These are phyloP conservation scores for Charaxes varanes DNA, from an alignment of 1,140 invertebrate genomes.

Conservation along the genomic window DNA sequence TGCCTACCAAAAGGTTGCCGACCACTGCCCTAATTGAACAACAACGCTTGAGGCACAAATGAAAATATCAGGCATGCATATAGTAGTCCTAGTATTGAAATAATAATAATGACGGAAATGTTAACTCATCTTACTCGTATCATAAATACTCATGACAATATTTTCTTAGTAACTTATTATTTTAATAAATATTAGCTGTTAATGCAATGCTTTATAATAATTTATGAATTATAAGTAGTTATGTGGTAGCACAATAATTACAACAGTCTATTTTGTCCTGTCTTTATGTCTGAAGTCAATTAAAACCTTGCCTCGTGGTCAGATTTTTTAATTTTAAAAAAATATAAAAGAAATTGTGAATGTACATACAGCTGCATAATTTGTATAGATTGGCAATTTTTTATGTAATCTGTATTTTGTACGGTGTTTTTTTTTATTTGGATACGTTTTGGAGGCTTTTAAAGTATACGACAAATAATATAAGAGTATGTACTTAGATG, in stretches of 20 bases:
- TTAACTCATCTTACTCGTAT: background rate
- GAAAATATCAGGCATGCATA: too few species aligned
- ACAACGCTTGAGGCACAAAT: background rate
- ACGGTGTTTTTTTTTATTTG: conserved; percentile 40
- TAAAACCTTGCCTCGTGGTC: conserved; percentile 6
- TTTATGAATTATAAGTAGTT: conserved; percentile 19
- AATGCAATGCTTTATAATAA: conserved; percentile 20
- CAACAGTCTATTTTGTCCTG: conserved; percentile 5
- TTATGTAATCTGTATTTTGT: conserved; percentile 38
- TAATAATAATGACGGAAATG: too few species aligned
- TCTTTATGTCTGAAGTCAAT: conserved; percentile 6
- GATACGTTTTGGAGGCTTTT: conserved; percentile 70
- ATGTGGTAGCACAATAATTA: conserved; percentile 18
- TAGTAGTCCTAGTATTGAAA: too few species aligned
- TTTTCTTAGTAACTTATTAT: conserved; percentile 21
- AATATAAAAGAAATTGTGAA: conserved; percentile 7
- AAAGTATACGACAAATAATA: conserved; percentile 69
- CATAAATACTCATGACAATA: conserved; percentile 19
- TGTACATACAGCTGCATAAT: conserved; percentile 36
- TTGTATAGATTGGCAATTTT: conserved; percentile 57
- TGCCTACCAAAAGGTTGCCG: too few species aligned
- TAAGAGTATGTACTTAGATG: conserved; percentile 71
- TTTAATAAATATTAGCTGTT: conserved; percentile 23
- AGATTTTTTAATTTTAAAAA: background rate
- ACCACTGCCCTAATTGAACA: too few species aligned